Base-by-base conservation (phyloP, 1,140 invertebrate species). In the Agrilus planipennis region DNA sequence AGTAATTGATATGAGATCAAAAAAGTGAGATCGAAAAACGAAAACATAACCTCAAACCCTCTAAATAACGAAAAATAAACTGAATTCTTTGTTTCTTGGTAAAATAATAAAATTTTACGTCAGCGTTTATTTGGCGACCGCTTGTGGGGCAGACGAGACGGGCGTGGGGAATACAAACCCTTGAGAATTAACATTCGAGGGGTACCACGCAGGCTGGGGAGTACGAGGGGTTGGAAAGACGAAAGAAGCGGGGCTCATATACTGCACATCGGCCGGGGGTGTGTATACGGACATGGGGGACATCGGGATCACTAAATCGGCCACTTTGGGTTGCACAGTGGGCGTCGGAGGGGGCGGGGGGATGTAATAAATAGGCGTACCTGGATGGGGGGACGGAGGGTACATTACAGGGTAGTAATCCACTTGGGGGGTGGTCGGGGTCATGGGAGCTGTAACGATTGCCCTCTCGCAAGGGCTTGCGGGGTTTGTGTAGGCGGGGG, bases 121-220 rank as follows among this genome's bases (percentile, higher is more conserved):
- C n/a, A n/a, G n/a, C n/a, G n/a, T n/a, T n/a, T n/a, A n/a, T n/a
- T n/a, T n/a, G n/a, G n/a, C n/a, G n/a, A n/a, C n/a, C n/a, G n/a
- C n/a, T n/a, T n/a, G n/a, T n/a, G n/a, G n/a, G n/a, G n/a, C n/a
- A n/a, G n/a, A n/a, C n/a, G n/a, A n/a, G n/a, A n/a, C n/a, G n/a
- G 47, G 36, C 14, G 52, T 40, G 2, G 57, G 57, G 35, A 60
- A 60, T 42, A 58, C 47, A 25, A 60, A 60, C 16, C 56, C 56
- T 35, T 58, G 55, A 4, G 54, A 44, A 35, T 53, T 54, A 14
- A 55, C 42, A 12, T 42, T 41, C 4, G 47, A 19, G 16, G 50
- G 47, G 39, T 54, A 56, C 54, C 55, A 54, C 11, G 52, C 37
- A 3, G 49, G 17, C 2, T 49, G 45, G 4, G 51, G 50, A 7